Conservation (phyloP, 2,797 vertebrate genomes). For the Liparis tanakae region DNA sequence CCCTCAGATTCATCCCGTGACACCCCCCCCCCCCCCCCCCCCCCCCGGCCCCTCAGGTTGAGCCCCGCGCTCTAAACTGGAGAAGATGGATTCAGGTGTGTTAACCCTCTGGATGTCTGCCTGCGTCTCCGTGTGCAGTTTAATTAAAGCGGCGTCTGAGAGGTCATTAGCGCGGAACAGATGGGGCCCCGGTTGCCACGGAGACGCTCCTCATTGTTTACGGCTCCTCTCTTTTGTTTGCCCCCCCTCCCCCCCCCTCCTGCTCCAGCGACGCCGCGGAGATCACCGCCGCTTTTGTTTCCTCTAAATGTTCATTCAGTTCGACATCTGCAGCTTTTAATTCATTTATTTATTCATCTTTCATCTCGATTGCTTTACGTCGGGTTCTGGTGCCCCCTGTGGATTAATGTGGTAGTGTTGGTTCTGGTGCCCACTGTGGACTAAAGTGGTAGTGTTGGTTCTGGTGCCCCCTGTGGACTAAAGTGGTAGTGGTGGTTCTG, state of each 20-base stretch:
- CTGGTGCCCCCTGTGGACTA: too few relatives aligned
- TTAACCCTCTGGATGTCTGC: conserved; percentile 20
- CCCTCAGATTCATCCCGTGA: not conserved
- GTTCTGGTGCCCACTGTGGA: too few relatives aligned
- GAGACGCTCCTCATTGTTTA: conserved; percentile 67
- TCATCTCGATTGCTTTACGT: conserved; percentile 1
- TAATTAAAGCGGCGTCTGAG: conserved; percentile 77
- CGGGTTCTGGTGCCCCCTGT: too few relatives aligned
- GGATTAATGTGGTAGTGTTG: too few relatives aligned
- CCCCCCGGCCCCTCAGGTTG: not conserved
- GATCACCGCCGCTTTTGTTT: conserved; percentile 46
- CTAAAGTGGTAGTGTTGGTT: too few relatives aligned
- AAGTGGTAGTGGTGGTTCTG: too few relatives aligned
- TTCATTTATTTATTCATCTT: not conserved
- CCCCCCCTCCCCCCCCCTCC: conserved; percentile 30
- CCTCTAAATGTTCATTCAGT: conserved; percentile 23
- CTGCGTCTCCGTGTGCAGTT: conserved; percentile 40
- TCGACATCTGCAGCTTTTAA: conserved; percentile 41
- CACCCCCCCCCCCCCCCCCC: not conserved
- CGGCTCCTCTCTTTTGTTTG: conserved; percentile 55
- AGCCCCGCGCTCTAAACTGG: not conserved
- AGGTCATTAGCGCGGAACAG: conserved; percentile 81
- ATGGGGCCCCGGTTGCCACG: conserved; percentile 75
- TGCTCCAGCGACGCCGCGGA: conserved; percentile 1
- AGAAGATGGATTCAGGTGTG: conserved; percentile 35